phyloP scores from a whole-genome alignment of 2,888 invertebrate genomes.

The Athalia circularis region DNA sequence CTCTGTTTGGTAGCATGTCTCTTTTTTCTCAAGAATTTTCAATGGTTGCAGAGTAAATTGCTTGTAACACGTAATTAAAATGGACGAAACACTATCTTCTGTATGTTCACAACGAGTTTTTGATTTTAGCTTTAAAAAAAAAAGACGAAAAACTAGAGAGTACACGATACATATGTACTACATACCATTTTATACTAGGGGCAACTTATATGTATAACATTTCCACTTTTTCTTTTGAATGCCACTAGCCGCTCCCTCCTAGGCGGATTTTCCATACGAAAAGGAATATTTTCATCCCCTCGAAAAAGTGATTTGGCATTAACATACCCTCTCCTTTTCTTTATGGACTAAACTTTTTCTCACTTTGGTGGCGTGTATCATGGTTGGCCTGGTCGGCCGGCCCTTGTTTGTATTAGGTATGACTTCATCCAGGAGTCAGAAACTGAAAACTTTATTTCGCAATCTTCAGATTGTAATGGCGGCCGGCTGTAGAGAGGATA shows the following conservation, averaged over 20 bases:
- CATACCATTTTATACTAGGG: no score
- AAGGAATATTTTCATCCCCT: not conserved
- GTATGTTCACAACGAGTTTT: no score
- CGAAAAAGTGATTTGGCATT: constrained; percentile 32
- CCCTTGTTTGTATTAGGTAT: constrained; percentile 24
- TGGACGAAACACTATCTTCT: no score
- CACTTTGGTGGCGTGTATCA: constrained; percentile 22
- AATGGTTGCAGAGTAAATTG: no score
- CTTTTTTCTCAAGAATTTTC: no score
- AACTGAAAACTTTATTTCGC: constrained; percentile 29
- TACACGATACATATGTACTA: not conserved
- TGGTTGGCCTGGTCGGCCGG: not conserved
- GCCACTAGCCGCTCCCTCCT: not conserved
- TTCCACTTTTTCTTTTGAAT: not conserved
- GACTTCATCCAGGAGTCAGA: constrained; percentile 21
- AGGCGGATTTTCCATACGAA: constrained; percentile 32
- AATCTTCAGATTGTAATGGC: constrained; percentile 10
- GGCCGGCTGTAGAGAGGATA: not conserved
- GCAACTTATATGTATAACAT: not conserved
- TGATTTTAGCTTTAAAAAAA: not conserved
- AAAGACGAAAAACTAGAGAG: not conserved
- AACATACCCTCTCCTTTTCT: constrained; percentile 1
- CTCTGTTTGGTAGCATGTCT: no score
- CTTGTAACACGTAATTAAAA: no score
- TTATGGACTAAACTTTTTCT: constrained; percentile 39